Evolutionary conservation across 2,113 vertebrate species (phyloP).

Genomic region (Phalacrocorax carbo): DNA sequence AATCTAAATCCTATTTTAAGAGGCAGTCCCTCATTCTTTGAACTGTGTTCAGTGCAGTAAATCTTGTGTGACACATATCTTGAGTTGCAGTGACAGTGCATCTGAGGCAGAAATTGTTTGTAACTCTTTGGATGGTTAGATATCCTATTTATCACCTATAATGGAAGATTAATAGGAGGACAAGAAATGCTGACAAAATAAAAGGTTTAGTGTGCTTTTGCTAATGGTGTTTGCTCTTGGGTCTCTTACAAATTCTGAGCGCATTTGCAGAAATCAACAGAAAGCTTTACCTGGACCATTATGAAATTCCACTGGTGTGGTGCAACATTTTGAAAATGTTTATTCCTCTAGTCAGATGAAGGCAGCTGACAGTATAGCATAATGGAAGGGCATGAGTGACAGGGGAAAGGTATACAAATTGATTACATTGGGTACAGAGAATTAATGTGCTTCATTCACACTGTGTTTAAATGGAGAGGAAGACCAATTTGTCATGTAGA

Average conservation of each 20-base stretch:
- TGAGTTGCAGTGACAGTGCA: not conserved
- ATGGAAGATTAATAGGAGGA: not conserved
- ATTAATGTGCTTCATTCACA: constrained; percentile 37
- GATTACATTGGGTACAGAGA: not conserved
- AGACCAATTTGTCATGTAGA: constrained; percentile 43
- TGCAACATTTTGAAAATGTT: not conserved
- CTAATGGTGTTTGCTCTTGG: not conserved
- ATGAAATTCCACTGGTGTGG: not conserved
- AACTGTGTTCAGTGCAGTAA: not conserved
- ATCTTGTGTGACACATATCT: not conserved
- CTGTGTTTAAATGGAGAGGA: not conserved
- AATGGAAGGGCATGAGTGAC: constrained; percentile 24
- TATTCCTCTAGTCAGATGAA: constrained; percentile 21
- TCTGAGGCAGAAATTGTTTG: not conserved
- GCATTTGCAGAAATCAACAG: not conserved
- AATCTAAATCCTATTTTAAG: not conserved
- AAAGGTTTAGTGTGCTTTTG: not conserved
- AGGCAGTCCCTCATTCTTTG: not conserved
- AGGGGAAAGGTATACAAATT: not conserved
- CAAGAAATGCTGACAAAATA: not conserved
- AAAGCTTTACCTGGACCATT: not conserved
- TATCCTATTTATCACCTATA: not conserved
- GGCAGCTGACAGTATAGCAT: not conserved
- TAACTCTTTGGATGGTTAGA: not conserved
- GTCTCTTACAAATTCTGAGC: not conserved